Percentiles rank a stretch among this genome's conserved stretches.
Evolutionary conservation across 92 coral and sea anemone genomes (phyloP).

Genomic region (Pocillopora grandis): DNA sequence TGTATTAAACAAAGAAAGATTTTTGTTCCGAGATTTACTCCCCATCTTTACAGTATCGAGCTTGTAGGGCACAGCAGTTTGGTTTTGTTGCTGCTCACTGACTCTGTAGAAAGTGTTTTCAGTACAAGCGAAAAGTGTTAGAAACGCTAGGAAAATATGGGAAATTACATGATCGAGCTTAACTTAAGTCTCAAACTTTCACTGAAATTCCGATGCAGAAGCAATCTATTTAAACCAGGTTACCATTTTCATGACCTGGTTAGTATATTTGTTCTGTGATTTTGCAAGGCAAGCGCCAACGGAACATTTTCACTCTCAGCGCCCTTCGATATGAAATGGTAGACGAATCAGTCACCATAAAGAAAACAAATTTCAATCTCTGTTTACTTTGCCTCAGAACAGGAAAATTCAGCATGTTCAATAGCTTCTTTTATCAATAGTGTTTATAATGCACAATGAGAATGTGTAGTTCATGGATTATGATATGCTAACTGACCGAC

Average conservation of each 20-base stretch:
- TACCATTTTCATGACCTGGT: neutral
- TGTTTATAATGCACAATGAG: no score
- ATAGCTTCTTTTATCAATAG: no score
- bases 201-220: no score
- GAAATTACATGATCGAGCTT: no score
- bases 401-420: no score
- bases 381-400: neutral
- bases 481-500: no score
- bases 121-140: no score
- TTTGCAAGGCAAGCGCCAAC: neutral
- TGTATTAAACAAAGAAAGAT: neutral
- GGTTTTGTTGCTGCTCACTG: neutral
- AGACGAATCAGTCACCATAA: neutral
- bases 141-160: no score
- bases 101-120: neutral
- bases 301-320: slow-evolving; percentile 3
- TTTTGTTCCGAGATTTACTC: neutral
- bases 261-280: neutral
- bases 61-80: neutral
- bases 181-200: no score
- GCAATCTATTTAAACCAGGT: no score
- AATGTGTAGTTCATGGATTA: no score
- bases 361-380: no score
- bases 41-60: neutral
- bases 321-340: neutral